These are phyloP conservation scores for Reinhardtius hippoglossoides DNA, from an alignment of 2,113 vertebrate genomes.

Conservation along the genomic window DNA sequence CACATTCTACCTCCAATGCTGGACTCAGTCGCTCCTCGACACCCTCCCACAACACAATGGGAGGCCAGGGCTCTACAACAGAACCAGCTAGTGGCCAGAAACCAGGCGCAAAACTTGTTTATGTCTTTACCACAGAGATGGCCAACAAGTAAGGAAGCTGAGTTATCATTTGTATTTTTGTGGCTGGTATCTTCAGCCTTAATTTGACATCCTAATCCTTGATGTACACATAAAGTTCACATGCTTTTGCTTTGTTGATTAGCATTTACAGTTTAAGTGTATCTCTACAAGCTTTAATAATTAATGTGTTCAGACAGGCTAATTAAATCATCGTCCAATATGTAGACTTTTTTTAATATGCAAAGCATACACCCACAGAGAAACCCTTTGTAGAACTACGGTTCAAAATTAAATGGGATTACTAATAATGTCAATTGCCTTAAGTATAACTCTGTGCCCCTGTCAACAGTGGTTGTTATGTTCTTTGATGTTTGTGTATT, in stretches of 20 bases:
- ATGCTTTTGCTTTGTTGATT: not conserved
- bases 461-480: constrained; percentile 41
- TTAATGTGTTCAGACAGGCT: constrained; percentile 15
- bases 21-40: constrained; percentile 86
- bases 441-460: constrained; percentile 38
- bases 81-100: constrained; percentile 90
- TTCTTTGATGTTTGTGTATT: constrained; percentile 57
- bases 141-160: constrained; percentile 94
- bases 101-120: constrained; percentile 94
- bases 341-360: constrained; percentile 2
- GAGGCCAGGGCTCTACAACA: constrained; percentile 86
- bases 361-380: constrained; percentile 42
- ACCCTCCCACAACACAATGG: constrained; percentile 89
- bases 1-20: constrained; percentile 88
- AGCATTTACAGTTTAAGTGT: constrained; percentile 14
- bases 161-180: not conserved
- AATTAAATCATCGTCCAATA: constrained; percentile 35
- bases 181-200: not conserved
- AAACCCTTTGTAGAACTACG: constrained; percentile 19
- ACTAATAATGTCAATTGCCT: constrained; percentile 51
- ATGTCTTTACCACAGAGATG: constrained; percentile 99
- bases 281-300: constrained; percentile 13
- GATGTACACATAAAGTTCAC: not conserved
- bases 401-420: constrained; percentile 50
- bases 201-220: not conserved